phyloP scores from a whole-genome alignment of 2,113 vertebrate genomes.

The Carassius gibelio region DNA sequence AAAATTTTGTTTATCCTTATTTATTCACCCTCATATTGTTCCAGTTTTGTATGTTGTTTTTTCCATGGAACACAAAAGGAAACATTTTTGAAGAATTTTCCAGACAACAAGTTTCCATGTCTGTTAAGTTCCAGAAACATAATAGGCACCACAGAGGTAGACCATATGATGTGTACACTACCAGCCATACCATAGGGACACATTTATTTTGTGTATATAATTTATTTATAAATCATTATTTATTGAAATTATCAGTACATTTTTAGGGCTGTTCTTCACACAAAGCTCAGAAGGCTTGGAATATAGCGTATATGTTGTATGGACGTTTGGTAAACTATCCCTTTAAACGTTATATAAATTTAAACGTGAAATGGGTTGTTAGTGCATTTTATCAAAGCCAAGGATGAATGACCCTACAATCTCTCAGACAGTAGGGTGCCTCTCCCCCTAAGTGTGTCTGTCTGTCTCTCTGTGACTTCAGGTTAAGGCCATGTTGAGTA shows the following conservation, averaged over 20 bases:
- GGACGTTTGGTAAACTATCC: not conserved
- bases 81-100: not conserved
- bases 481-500: conserved; percentile 77
- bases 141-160: not conserved
- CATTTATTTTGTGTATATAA: not conserved
- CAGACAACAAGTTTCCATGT: not conserved
- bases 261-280: not conserved
- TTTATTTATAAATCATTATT: not conserved
- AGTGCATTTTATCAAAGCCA: not conserved
- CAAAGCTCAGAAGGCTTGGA: not conserved
- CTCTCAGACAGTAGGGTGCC: conserved; percentile 11
- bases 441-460: conserved; percentile 20
- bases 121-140: not conserved
- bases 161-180: not conserved
- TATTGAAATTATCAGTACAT: not conserved
- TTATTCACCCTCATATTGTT: not conserved
- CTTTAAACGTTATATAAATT: not conserved
- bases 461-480: conserved; percentile 70
- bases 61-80: conserved; percentile 8
- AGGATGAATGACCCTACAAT: conserved; percentile 11
- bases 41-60: not conserved
- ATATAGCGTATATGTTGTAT: not conserved
- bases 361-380: not conserved
- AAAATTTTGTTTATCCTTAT: not conserved
- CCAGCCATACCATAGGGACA: not conserved